These are phyloP conservation scores for Myioborus miniatus DNA, from an alignment of 2,797 vertebrate species.

Conservation along the genomic window DNA sequence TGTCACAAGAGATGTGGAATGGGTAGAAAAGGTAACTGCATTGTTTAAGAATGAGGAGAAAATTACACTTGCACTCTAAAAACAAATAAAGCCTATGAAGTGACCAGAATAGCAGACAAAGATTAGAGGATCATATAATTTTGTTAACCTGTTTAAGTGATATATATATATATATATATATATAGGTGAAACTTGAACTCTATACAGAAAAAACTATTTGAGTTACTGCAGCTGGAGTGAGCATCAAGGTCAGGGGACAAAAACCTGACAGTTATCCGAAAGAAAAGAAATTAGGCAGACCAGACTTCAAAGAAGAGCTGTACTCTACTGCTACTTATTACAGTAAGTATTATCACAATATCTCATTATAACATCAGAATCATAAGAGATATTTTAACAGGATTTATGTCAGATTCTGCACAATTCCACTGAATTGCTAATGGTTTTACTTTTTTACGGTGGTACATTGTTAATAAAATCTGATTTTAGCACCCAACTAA, in stretches of 20 bases:
- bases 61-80: not conserved
- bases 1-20: not conserved
- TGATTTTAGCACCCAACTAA: not conserved
- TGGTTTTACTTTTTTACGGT: not conserved
- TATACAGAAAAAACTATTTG: not conserved
- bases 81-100: not conserved
- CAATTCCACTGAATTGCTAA: not conserved
- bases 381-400: not conserved
- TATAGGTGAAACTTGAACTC: not conserved
- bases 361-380: not conserved
- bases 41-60: not conserved
- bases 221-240: not conserved
- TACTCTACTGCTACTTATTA: not conserved
- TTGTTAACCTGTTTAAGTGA: not conserved
- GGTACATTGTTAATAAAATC: not conserved
- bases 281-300: not conserved
- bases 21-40: not conserved
- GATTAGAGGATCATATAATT: not conserved
- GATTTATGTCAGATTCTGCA: not conserved
- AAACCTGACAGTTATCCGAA: not conserved
- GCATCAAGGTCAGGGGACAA: not conserved
- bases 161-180: not conserved
- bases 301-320: not conserved
- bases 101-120: not conserved
- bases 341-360: not conserved